Percentiles rank a stretch among this genome's conserved stretches.
Evolutionary conservation across 2,797 vertebrate species (phyloP).

Genomic region (Karalla daura): DNA sequence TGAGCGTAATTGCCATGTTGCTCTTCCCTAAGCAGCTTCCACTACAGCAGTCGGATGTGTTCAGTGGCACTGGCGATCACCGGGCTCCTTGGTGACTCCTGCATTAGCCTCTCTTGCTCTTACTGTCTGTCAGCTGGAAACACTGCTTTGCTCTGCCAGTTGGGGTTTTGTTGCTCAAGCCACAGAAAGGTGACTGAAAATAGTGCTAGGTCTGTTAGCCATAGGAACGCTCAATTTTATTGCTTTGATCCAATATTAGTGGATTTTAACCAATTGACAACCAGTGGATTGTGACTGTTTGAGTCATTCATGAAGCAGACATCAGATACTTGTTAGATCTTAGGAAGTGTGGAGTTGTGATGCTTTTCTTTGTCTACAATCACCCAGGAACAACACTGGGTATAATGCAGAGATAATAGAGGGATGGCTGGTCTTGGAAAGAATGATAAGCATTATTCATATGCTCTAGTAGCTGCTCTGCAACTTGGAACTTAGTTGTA

Average conservation of each 20-base stretch:
- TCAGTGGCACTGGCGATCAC: conserved; percentile 22
- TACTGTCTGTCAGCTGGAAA: neutral
- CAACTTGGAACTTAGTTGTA: too few species aligned
- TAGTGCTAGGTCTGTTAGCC: conserved; percentile 6
- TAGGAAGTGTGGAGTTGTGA: neutral
- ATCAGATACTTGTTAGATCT: neutral
- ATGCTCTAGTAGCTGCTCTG: neutral
- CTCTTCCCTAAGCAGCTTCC: conserved; percentile 26
- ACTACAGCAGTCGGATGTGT: conserved; percentile 26
- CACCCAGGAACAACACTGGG: too few species aligned
- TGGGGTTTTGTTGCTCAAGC: conserved; percentile 1
- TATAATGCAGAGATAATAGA: too few species aligned
- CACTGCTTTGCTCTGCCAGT: neutral
- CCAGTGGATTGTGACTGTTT: neutral
- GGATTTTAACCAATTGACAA: neutral
- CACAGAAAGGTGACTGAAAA: conserved; percentile 19
- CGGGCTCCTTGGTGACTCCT: neutral
- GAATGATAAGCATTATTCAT: neutral
- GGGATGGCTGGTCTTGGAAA: too few species aligned
- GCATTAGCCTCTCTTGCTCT: neutral
- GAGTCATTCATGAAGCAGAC: neutral
- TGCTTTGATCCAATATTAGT: too few species aligned
- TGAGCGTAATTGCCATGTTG: conserved; percentile 49
- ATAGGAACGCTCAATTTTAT: neutral
- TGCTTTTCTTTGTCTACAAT: neutral